Evolutionary conservation across 1,140 invertebrate species (phyloP), one percentile per base, ranked within the genome.

Genomic region (Schlechtendalia chinensis): DNA sequence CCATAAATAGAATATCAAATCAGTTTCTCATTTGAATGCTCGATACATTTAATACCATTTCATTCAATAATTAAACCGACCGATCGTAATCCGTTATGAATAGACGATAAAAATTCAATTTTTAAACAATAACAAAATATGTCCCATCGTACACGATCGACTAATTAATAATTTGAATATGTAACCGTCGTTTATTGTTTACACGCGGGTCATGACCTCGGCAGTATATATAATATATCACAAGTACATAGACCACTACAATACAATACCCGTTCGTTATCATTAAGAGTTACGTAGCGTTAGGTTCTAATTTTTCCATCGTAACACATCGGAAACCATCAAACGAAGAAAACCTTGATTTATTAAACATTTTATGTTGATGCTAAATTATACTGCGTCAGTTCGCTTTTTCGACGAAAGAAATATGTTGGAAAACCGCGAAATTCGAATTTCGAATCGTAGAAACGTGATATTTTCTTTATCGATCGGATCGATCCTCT

Each of bases 91-190:
- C 61, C 5, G 19, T 69, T 69, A 69, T 69, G 39, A 69, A 69
- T 50, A 63, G 14, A 63, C 27, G 29, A 69, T 69, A 69, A 69
- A 69, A 17, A 69, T 69, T 2, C 5, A 50, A 69, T 50, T 16
- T 12, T 69, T 16, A 17, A 47, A 50, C 39, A 69, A 69, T 69
- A 24, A 69, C n/a, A 69, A 69, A 50, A 65, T 29, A 61, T 24
- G 16, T 24, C 39, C 24, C 32, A 22, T 29, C 1, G 19, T 69
- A 47, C 24, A 24, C 17, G 12, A 69, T 69, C 14, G 65, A 24
- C 65, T 69, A 69, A 69, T 69, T 69, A 69, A 69, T 69, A 69
- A 69, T 24, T n/a, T n/a, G 32, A 65, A 65, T 12, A 65, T 63
- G 32, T 47, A 67, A 67, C 45, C 65, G 39, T 67, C 32, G 39